Evolutionary conservation across 2,797 vertebrate species (phyloP).

Genomic region (Siniperca obscura): DNA sequence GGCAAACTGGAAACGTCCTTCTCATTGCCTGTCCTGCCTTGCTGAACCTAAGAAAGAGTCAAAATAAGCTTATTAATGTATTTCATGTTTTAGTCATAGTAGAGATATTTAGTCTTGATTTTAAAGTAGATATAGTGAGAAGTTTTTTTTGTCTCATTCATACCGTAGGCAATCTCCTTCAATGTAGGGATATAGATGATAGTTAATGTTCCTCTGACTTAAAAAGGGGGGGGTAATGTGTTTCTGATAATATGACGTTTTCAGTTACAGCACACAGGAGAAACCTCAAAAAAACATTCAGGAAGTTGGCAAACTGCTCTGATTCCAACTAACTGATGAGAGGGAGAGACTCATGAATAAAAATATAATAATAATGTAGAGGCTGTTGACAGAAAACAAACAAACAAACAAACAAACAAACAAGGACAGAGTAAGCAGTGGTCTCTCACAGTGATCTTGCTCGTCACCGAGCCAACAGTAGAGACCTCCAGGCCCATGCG

Average conservation of each 20-base stretch:
- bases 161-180: not conserved
- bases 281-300: not conserved
- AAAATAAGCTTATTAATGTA: not conserved
- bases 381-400: not conserved
- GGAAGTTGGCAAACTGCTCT: not conserved
- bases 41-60: constrained; percentile 89
- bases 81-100: not conserved
- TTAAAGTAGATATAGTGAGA: not conserved
- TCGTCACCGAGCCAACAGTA: constrained; percentile 90
- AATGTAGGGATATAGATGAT: not conserved
- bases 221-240: too few species aligned
- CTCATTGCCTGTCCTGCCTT: constrained; percentile 97
- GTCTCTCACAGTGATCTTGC: constrained; percentile 93
- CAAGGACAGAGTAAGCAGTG: not conserved
- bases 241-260: not conserved
- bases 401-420: not conserved
- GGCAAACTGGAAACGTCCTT: constrained; percentile 87
- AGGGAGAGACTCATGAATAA: not conserved
- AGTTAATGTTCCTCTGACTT: not conserved
- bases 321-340: not conserved
- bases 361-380: not conserved
- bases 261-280: not conserved
- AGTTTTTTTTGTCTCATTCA: not conserved
- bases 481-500: constrained; percentile 96
- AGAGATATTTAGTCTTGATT: not conserved